Conservation (phyloP, 2,888 invertebrate species). For the Agrypnus murinus region DNA sequence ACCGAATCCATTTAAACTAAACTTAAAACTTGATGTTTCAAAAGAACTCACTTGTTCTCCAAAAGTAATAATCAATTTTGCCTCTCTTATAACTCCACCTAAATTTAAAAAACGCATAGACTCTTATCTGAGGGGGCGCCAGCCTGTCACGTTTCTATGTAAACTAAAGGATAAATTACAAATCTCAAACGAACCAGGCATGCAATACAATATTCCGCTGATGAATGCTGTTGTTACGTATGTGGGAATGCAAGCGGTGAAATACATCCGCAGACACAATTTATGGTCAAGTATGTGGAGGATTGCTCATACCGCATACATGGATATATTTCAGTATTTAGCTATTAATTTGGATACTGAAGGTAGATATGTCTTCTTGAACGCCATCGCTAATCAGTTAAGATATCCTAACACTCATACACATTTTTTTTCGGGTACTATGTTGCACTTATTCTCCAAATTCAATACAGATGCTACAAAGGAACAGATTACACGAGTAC, state of each 20-base stretch:
- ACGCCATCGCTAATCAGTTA: conserved; percentile 98
- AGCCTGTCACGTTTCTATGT: conserved; percentile 96
- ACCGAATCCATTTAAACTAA: conserved; percentile 99
- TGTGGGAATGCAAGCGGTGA: conserved; percentile 97
- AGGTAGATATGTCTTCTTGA: conserved; percentile 97
- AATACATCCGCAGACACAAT: conserved; percentile 91
- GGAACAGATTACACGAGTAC: conserved; percentile 97
- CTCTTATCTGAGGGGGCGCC: conserved; percentile 94
- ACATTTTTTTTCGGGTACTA: conserved; percentile 98
- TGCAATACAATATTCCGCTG: conserved; percentile 94
- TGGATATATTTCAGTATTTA: conserved; percentile 99
- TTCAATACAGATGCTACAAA: conserved; percentile 98
- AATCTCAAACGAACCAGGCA: conserved; percentile 90
- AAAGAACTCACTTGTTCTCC: conserved; percentile 92
- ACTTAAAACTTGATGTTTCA: conserved; percentile 90
- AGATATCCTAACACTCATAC: conserved; percentile 99
- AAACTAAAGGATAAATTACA: conserved; percentile 94
- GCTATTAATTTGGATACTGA: conserved; percentile 98
- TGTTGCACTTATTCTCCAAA: conserved; percentile 97
- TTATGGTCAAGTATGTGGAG: conserved; percentile 96
- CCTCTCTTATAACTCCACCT: conserved; percentile 88
- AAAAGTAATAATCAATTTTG: conserved; percentile 91
- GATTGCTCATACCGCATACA: conserved; percentile 98
- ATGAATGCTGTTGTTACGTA: conserved; percentile 98
- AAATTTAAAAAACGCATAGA: conserved; percentile 97